Conservation (phyloP, 2,797 vertebrate genomes). For the Crossoptilon crossoptilon region DNA sequence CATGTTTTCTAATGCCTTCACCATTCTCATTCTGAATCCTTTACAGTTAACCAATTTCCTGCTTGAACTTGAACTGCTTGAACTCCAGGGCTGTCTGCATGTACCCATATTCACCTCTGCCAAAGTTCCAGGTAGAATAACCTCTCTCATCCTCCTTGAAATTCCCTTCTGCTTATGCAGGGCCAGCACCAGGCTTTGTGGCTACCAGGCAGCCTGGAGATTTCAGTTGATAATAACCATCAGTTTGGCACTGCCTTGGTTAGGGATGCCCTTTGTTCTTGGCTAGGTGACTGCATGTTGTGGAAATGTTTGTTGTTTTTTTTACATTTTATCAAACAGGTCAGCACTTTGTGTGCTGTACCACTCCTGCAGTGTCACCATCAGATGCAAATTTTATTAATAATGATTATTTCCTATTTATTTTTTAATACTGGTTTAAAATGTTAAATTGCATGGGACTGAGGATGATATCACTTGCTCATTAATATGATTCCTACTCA, state of each 20-base stretch:
- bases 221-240: neutral
- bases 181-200: neutral
- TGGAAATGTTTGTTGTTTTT: neutral
- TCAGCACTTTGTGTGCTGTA: neutral
- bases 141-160: neutral
- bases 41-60: constrained; percentile 39
- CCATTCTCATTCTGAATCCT: neutral
- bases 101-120: neutral
- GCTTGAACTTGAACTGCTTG: constrained; percentile 1
- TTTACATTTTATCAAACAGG: neutral
- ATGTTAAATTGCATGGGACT: constrained; percentile 37
- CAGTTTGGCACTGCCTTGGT: neutral
- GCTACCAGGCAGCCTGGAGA: neutral
- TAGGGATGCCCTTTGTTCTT: neutral
- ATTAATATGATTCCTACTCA: constrained; percentile 15
- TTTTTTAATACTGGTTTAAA: constrained; percentile 12
- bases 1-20: constrained; percentile 7
- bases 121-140: neutral
- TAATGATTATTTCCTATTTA: constrained; percentile 19
- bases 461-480: constrained; percentile 9
- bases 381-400: constrained; percentile 56
- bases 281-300: neutral
- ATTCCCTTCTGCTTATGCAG: neutral
- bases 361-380: neutral
- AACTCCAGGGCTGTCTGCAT: neutral